These are phyloP conservation scores for Mesitornis unicolor DNA, from an alignment of 2,113 vertebrate genomes.

Conservation along the genomic window DNA sequence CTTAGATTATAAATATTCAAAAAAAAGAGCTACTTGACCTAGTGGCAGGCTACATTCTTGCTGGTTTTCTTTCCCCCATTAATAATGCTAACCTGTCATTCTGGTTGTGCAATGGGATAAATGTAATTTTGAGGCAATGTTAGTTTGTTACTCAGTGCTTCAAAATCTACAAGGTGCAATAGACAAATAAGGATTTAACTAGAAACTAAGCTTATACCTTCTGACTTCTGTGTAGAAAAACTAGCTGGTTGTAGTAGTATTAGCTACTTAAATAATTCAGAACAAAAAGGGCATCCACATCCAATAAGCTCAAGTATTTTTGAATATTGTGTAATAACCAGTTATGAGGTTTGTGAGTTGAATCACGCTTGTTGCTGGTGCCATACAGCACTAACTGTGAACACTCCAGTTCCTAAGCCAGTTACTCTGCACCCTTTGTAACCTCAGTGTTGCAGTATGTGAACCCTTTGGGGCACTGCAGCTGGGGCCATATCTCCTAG, in stretches of 20 bases:
- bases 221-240: background rate
- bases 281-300: background rate
- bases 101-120: background rate
- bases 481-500: background rate
- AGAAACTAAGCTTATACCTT: background rate
- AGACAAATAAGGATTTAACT: background rate
- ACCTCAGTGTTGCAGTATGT: background rate
- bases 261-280: background rate
- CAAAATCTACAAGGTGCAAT: background rate
- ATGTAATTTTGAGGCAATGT: background rate
- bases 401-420: background rate
- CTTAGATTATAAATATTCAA: background rate
- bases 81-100: background rate
- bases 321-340: fast-evolving
- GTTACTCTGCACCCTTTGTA: background rate
- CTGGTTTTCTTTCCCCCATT: background rate
- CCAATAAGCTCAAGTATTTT: background rate
- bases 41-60: background rate
- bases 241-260: background rate
- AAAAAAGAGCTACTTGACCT: background rate
- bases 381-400: background rate
- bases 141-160: background rate
- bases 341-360: background rate
- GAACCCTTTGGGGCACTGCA: background rate
- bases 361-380: background rate